phyloP scores from a whole-genome alignment of 2,113 vertebrate genomes.

The Oxyruncus cristatus region DNA sequence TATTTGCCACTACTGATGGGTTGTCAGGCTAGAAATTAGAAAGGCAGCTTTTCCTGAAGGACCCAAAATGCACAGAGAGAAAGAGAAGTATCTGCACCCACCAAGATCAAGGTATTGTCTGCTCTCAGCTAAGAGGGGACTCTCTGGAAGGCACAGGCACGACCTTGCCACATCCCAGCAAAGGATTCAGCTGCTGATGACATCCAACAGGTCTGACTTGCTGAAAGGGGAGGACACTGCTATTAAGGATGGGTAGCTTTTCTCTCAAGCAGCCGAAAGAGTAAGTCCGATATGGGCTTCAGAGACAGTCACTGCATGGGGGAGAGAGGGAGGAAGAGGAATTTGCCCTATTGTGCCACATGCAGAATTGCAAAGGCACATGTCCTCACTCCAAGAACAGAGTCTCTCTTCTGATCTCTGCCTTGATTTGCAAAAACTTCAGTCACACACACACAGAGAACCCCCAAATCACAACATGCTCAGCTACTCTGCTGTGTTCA shows the following conservation, averaged over 20 bases:
- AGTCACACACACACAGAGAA: not conserved
- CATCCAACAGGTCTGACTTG: not conserved
- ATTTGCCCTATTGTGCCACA: not conserved
- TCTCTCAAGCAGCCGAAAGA: not conserved
- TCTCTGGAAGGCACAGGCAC: not conserved
- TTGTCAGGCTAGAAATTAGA: not conserved
- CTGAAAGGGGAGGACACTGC: not conserved
- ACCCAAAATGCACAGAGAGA: not conserved
- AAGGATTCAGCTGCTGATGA: not conserved
- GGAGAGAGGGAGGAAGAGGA: not conserved
- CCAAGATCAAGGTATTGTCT: not conserved
- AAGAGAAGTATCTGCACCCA: not conserved
- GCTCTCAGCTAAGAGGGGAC: not conserved
- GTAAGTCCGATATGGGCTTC: not conserved
- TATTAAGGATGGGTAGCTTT: not conserved
- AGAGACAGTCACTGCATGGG: not conserved
- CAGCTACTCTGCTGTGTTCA: not conserved
- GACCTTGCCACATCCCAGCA: not conserved
- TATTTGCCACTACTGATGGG: not conserved
- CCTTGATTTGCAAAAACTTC: not conserved
- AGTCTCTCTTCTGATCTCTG: not conserved
- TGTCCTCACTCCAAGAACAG: not conserved
- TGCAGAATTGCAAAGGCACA: not conserved
- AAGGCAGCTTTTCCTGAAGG: not conserved
- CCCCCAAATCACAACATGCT: not conserved